Conservation (phyloP, 2,113 vertebrate genomes). For the Apeltes quadracus region DNA sequence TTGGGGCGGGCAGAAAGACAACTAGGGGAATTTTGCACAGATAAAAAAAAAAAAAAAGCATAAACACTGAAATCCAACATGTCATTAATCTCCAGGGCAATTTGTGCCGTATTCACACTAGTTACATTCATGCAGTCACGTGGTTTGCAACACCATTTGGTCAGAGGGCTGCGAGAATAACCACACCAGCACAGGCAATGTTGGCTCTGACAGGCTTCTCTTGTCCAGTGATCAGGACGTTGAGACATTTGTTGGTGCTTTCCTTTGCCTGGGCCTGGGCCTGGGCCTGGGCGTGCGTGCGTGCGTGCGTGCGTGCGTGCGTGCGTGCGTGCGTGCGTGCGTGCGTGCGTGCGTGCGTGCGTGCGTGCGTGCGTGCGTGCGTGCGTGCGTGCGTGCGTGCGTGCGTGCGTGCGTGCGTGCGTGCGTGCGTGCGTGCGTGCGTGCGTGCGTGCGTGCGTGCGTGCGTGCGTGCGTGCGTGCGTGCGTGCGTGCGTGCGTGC, state of each 20-base stretch:
- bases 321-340: no score
- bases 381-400: no score
- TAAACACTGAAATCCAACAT: not conserved
- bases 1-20: slow-evolving; percentile 5
- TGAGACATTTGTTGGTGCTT: slow-evolving; percentile 60
- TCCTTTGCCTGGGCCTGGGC: no score
- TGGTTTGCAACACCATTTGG: slow-evolving; percentile 36
- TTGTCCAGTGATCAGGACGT: slow-evolving; percentile 52
- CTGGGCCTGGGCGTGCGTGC: no score
- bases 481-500: no score
- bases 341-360: no score
- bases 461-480: no score
- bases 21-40: not conserved
- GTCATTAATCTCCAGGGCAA: not conserved
- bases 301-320: no score
- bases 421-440: no score
- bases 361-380: no score
- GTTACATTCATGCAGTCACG: slow-evolving; percentile 25
- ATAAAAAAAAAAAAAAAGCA: slow-evolving; percentile 9
- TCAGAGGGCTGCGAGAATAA: slow-evolving; percentile 47
- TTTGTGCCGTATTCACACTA: not conserved
- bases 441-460: no score
- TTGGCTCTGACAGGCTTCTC: slow-evolving; percentile 41
- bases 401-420: no score
- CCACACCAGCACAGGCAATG: slow-evolving; percentile 32